Evolutionary conservation across 2,888 invertebrate genomes (phyloP), one percentile per base, ranked within the genome.

Genomic region (Charanyca ferruginea): DNA sequence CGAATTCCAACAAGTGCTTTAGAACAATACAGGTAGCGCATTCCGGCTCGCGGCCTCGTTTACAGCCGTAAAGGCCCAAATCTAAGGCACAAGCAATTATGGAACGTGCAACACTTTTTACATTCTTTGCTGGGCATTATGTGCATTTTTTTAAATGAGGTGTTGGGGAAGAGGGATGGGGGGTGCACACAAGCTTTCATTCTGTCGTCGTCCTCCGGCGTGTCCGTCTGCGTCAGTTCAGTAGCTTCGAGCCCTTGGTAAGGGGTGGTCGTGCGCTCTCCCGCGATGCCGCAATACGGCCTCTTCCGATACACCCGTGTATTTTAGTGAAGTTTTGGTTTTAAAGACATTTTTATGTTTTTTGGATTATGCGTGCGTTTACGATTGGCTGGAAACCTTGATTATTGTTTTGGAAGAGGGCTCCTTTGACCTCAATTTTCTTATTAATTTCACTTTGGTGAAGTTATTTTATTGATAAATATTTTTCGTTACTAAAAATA

Each of bases 101-200:
- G 79, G 72, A 82, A 85, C 85, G 80, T 83, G 85, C 83, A 89
- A 89, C 88, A 85, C 83, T 90, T 88, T 87, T 88, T 81, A 83
- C 90, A 90, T 93, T 92, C 90, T 86, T 90, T 90, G 79, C 86
- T 76, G 66, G 68, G 77, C 90, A 90, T 91, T 92, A 7, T 91
- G 92, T 94, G 93, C 92, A 93, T 93, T 92, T 89, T 90, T 92
- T 84, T 83, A 81, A 85, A 86, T 85, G 86, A 86, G 85, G 86
- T 88, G 89, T 86, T 85, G 83, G 86, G 90, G 86, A 85, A 80
- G 76, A 54, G 87, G 89, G 83, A 74, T 87, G 89, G 84, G 88
- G 90, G 90, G 89, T 88, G 88, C 83, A 85, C 78, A 85, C 85
- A 78, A 87, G 89, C 87, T 88, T 91, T 89, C 88, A 88, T 90